A percentile compares a stretch with the other conserved stretches of the same genome.
Conservation (phyloP, 1,140 invertebrate species). For the Polypedilum pembai region DNA sequence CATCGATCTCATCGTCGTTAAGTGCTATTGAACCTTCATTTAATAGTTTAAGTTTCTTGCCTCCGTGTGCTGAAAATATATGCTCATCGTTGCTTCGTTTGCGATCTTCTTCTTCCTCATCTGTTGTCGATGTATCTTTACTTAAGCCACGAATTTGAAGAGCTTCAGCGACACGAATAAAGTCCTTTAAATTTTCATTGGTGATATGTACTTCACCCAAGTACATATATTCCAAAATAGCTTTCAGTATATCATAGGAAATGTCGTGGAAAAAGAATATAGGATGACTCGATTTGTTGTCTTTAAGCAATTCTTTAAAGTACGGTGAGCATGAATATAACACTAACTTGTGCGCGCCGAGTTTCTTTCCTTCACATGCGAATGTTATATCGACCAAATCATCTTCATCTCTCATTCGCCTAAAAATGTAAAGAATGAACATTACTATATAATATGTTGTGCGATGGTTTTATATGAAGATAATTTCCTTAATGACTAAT, state of each 20-base stretch:
- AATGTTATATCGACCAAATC: slow-evolving; percentile 67
- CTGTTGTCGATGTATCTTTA: slow-evolving; percentile 44
- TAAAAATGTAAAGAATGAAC: neutral
- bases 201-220: slow-evolving; percentile 77
- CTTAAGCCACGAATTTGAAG: slow-evolving; percentile 74
- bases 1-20: slow-evolving; percentile 17
- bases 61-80: neutral
- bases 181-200: slow-evolving; percentile 66
- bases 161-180: slow-evolving; percentile 71
- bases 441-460: neutral
- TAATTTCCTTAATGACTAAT: slow-evolving; percentile 39
- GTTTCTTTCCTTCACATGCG: slow-evolving; percentile 58
- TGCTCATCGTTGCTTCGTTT: slow-evolving; percentile 4
- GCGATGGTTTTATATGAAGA: neutral
- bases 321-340: slow-evolving; percentile 63
- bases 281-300: slow-evolving; percentile 51
- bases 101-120: neutral
- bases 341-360: slow-evolving; percentile 63
- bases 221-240: slow-evolving; percentile 77
- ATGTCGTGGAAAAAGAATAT: slow-evolving; percentile 76
- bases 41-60: slow-evolving; percentile 7
- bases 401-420: slow-evolving; percentile 48
- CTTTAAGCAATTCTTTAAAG: slow-evolving; percentile 64
- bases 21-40: neutral
- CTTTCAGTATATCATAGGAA: slow-evolving; percentile 63